phyloP scores from a whole-genome alignment of 2,113 vertebrate genomes.

The Eulacestoma nigropectus region DNA sequence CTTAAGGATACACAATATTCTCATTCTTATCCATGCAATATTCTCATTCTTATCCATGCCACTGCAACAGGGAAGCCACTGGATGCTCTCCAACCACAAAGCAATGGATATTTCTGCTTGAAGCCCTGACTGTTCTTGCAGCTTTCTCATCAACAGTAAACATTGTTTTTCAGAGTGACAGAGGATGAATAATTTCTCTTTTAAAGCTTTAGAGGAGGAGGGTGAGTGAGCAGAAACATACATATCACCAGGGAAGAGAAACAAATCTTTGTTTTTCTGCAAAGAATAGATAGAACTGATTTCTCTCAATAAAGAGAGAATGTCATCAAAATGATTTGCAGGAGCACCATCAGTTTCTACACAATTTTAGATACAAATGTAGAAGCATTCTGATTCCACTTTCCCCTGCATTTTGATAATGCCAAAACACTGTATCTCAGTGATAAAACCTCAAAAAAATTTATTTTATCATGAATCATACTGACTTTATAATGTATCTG shows the following conservation, averaged over 20 bases:
- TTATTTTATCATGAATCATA: slow-evolving; percentile 45
- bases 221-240: background rate
- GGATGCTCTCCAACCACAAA: background rate
- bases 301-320: slow-evolving; percentile 28
- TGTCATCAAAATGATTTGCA: slow-evolving; percentile 30
- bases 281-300: background rate
- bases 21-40: background rate
- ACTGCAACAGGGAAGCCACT: background rate
- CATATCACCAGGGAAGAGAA: background rate
- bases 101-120: background rate
- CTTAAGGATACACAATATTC: background rate
- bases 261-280: slow-evolving; percentile 8
- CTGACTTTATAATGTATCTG: background rate
- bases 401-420: slow-evolving; percentile 31
- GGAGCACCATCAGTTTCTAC: background rate
- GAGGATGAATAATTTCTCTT: background rate
- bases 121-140: background rate
- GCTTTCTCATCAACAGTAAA: background rate
- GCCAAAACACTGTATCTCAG: background rate
- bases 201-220: background rate
- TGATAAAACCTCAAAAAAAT: background rate
- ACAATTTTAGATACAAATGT: slow-evolving; percentile 6
- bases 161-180: background rate
- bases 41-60: background rate
- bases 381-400: background rate